Evolutionary conservation across 2,888 invertebrate genomes (phyloP).

Genomic region (Achlya flavicornis): DNA sequence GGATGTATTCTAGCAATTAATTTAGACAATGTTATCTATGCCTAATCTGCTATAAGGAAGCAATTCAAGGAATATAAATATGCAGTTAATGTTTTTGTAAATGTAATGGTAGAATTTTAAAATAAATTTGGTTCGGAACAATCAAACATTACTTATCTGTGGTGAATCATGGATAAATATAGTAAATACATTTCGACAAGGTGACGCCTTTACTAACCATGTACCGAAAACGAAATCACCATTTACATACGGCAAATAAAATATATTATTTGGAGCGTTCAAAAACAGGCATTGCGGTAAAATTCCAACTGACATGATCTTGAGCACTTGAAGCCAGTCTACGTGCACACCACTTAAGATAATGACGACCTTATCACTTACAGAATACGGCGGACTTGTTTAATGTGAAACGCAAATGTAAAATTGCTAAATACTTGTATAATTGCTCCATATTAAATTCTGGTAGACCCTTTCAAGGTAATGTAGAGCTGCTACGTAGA

Average conservation of each 20-base stretch:
- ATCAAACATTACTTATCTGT: no score
- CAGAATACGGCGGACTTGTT: constrained; percentile 28
- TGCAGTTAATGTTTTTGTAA: background rate
- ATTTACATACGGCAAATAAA: constrained; percentile 17
- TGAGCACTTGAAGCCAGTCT: constrained; percentile 13
- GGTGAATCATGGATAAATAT: no score
- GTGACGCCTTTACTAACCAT: background rate
- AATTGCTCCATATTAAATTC: constrained; percentile 61
- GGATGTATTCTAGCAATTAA: background rate
- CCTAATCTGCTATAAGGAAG: background rate
- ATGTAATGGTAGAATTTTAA: background rate
- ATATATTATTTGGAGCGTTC: constrained; percentile 19
- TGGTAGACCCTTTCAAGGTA: constrained; percentile 59
- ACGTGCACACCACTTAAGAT: constrained; percentile 5
- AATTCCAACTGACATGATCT: constrained; percentile 30
- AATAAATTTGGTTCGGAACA: background rate
- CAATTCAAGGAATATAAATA: background rate
- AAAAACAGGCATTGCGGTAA: constrained; percentile 32
- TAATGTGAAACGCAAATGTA: constrained; percentile 19
- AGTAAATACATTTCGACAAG: background rate
- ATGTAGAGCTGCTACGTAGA: constrained; percentile 32
- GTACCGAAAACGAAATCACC: background rate
- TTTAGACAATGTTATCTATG: background rate
- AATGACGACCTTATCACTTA: constrained; percentile 24
- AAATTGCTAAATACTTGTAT: constrained; percentile 33